Evolutionary conservation across 2,797 vertebrate genomes (phyloP).

Genomic region (Prionace glauca): DNA sequence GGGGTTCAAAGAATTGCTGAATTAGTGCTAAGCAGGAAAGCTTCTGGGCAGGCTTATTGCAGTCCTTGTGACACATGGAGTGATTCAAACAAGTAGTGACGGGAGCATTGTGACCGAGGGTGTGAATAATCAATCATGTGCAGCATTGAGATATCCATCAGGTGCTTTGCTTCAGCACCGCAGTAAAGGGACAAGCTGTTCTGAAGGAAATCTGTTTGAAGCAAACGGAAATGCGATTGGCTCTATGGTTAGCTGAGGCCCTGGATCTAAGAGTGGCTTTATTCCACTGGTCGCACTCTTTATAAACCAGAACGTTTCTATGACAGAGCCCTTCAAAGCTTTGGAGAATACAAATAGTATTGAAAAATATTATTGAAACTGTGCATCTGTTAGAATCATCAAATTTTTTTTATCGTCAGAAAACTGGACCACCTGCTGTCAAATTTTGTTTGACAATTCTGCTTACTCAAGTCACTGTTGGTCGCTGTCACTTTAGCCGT

Average conservation of each 20-base stretch:
- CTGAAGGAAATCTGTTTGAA: not conserved
- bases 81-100: not conserved
- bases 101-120: not conserved
- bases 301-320: not conserved
- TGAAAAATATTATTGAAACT: not conserved
- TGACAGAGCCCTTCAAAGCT: not conserved
- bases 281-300: not conserved
- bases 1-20: conserved; percentile 10
- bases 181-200: not conserved
- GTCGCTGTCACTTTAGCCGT: not conserved
- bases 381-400: not conserved
- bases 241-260: not conserved
- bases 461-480: not conserved
- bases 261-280: not conserved
- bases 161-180: not conserved
- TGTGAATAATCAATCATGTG: conserved; percentile 30
- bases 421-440: too few species aligned
- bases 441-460: not conserved
- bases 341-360: not conserved
- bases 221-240: not conserved
- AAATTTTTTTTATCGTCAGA: not conserved
- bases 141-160: not conserved
- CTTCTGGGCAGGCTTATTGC: not conserved
- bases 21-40: conserved; percentile 13
- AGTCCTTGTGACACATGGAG: not conserved